Conservation (phyloP, 2,113 vertebrate genomes). For the Trogon melanurus region DNA sequence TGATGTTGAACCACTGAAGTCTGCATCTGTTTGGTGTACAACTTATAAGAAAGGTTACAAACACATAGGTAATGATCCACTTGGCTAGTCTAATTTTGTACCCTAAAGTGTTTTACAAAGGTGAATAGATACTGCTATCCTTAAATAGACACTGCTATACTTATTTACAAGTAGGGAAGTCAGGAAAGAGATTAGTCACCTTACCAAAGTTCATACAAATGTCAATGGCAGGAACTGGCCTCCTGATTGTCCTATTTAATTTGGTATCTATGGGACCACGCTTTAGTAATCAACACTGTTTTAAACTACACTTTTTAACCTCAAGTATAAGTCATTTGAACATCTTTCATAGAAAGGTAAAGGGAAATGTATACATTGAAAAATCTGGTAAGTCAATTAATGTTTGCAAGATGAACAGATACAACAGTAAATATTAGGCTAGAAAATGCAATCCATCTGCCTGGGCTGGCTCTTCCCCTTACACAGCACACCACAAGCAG, state of each 20-base stretch:
- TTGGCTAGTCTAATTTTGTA: not conserved
- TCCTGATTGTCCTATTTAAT: not conserved
- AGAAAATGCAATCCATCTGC: not conserved
- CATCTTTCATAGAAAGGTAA: not conserved
- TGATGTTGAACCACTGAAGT: not conserved
- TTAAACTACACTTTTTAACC: not conserved
- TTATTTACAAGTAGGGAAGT: constrained; percentile 39
- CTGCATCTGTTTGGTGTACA: not conserved
- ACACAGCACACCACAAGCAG: not conserved
- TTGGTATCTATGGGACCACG: not conserved
- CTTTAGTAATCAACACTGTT: constrained; percentile 6
- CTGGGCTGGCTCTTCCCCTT: not conserved
- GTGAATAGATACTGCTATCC: not conserved
- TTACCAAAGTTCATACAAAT: constrained; percentile 21
- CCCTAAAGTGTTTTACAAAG: not conserved
- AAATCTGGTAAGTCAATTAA: not conserved
- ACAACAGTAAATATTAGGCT: rapidly evolving
- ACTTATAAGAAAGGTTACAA: not conserved
- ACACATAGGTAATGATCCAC: not conserved
- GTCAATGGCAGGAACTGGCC: constrained; percentile 38
- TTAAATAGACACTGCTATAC: not conserved
- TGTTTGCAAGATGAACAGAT: not conserved
- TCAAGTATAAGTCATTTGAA: not conserved
- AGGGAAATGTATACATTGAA: not conserved
- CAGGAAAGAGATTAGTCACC: constrained; percentile 9